A percentile compares a stretch with the other conserved stretches of the same genome.
These are phyloP conservation scores for Trissolcus brochymenae DNA, from an alignment of 2,888 invertebrate genomes.

Conservation along the genomic window DNA sequence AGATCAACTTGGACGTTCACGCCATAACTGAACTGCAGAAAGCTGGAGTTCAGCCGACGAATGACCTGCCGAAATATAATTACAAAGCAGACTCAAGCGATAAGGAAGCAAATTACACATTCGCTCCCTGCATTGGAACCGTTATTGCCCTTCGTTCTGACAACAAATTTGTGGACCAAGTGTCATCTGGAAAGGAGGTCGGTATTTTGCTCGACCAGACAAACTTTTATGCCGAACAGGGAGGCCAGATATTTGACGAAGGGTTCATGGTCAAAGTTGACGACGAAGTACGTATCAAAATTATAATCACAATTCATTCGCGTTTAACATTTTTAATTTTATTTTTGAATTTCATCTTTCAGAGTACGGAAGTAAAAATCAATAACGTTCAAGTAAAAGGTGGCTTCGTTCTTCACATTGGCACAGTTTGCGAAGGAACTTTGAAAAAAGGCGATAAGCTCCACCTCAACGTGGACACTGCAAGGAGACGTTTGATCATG, in stretches of 20 bases:
- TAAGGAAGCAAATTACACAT: slow-evolving; percentile 85
- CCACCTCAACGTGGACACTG: slow-evolving; percentile 87
- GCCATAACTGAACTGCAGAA: slow-evolving; percentile 93
- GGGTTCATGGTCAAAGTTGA: slow-evolving; percentile 90
- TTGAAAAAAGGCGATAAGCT: slow-evolving; percentile 91
- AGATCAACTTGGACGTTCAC: slow-evolving; percentile 94
- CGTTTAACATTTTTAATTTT: slow-evolving; percentile 3
- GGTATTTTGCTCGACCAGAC: slow-evolving; percentile 94
- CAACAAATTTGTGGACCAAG: slow-evolving; percentile 90
- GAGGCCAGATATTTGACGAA: slow-evolving; percentile 98
- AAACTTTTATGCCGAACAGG: slow-evolving; percentile 98
- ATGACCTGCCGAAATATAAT: slow-evolving; percentile 94
- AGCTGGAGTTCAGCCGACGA: slow-evolving; percentile 85
- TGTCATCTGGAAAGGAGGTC: slow-evolving; percentile 90
- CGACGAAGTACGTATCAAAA: slow-evolving; percentile 80
- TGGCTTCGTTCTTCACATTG: slow-evolving; percentile 96
- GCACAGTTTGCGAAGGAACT: slow-evolving; percentile 87
- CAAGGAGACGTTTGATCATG: slow-evolving; percentile 94
- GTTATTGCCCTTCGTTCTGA: slow-evolving; percentile 88
- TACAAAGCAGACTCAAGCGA: slow-evolving; percentile 84
- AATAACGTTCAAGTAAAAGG: slow-evolving; percentile 96
- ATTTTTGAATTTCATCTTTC: slow-evolving; percentile 28
- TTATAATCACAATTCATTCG: neutral
- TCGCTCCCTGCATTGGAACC: slow-evolving; percentile 84
- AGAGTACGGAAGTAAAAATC: slow-evolving; percentile 91